These are phyloP conservation scores for Apogon hyalosoma DNA, from an alignment of 2,797 vertebrate species.

Conservation along the genomic window DNA sequence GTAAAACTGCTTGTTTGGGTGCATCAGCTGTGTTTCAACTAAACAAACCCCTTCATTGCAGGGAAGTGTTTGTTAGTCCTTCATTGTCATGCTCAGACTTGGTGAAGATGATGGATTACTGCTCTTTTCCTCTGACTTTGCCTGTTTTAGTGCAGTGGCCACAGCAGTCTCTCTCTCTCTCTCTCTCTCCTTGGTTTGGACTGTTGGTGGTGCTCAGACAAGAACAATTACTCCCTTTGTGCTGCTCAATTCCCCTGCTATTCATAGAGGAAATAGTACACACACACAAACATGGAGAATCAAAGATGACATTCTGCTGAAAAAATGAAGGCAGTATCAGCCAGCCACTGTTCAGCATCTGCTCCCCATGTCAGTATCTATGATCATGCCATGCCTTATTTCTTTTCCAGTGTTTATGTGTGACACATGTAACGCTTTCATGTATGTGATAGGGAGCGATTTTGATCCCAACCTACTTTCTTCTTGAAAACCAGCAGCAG, in stretches of 20 bases:
- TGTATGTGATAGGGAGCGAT: conserved; percentile 30
- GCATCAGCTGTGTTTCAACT: conserved; percentile 1
- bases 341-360: conserved; percentile 31
- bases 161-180: conserved; percentile 26
- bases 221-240: conserved; percentile 81
- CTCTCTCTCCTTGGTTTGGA: conserved; percentile 28
- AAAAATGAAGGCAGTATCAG: conserved; percentile 58
- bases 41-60: conserved; percentile 18
- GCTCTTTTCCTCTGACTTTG: conserved; percentile 46
- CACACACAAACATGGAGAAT: conserved; percentile 37
- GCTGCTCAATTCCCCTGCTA: conserved; percentile 63
- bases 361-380: conserved; percentile 21
- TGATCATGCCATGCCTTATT: conserved; percentile 6
- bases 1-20: neutral
- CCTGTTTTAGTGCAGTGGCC: conserved; percentile 52
- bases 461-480: conserved; percentile 59
- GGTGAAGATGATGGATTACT: conserved; percentile 57
- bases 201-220: conserved; percentile 65
- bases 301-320: conserved; percentile 64
- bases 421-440: conserved; percentile 46
- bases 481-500: conserved; percentile 43
- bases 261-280: conserved; percentile 58
- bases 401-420: conserved; percentile 37
- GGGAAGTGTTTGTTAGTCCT: conserved; percentile 26
- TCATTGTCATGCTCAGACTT: conserved; percentile 30